phyloP scores from a whole-genome alignment of 2,113 vertebrate species.

The Rhineura floridana region DNA sequence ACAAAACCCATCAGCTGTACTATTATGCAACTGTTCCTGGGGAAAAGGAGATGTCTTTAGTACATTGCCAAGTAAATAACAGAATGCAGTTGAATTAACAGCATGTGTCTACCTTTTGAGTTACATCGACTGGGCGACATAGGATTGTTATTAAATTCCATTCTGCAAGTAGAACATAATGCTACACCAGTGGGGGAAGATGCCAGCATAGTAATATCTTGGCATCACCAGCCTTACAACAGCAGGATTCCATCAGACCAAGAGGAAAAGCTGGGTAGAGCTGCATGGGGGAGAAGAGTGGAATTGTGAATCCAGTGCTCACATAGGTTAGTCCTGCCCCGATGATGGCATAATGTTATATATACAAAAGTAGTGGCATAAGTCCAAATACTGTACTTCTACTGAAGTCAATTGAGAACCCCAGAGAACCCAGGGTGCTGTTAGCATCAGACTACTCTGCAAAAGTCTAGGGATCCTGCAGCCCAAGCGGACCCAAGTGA shows the following conservation, averaged over 20 bases:
- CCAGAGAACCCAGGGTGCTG: not conserved
- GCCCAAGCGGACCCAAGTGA: no score
- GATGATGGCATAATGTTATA: not conserved
- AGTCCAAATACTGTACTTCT: not conserved
- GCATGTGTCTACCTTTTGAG: not conserved
- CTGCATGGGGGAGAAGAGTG: not conserved
- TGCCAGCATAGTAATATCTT: no score
- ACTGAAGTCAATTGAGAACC: not conserved
- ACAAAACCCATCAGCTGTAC: not conserved
- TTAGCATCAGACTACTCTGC: no score
- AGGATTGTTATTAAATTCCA: not conserved
- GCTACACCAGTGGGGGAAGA: not conserved
- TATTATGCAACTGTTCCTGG: conserved; percentile 12
- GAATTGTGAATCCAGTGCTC: not conserved
- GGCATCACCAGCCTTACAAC: not conserved
- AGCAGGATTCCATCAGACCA: not conserved
- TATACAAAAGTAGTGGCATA: not conserved
- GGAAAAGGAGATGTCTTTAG: not conserved
- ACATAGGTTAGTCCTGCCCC: no score
- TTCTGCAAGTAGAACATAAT: not conserved
- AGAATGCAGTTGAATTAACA: not conserved
- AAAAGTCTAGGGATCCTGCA: no score
- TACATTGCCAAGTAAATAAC: conserved; percentile 6
- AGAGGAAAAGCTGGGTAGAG: not conserved
- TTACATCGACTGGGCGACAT: not conserved